Conservation (phyloP, 2,888 invertebrate genomes). For the Pilophorus perplexus region DNA sequence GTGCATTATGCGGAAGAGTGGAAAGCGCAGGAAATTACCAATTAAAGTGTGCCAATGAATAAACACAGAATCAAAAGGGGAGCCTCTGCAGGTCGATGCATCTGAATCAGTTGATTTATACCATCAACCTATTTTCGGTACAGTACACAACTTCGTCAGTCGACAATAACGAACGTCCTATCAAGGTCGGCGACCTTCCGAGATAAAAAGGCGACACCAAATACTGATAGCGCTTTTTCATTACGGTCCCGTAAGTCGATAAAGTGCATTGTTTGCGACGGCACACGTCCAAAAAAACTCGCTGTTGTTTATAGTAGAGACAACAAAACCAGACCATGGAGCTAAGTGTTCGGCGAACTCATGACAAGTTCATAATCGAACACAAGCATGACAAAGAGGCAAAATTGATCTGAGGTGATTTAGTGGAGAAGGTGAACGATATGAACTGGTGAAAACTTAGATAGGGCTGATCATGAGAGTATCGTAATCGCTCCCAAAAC, state of each 20-base stretch:
- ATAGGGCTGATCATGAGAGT: too few species aligned
- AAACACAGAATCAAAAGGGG: neutral
- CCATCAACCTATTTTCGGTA: neutral
- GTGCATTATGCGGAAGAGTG: too few species aligned
- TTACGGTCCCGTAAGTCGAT: too few species aligned
- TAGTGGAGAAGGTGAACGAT: too few species aligned
- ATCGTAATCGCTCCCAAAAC: too few species aligned
- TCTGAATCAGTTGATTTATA: neutral
- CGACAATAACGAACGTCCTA: neutral
- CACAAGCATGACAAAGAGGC: too few species aligned
- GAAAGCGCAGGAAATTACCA: conserved; percentile 9
- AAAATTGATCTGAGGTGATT: too few species aligned
- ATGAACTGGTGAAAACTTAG: too few species aligned
- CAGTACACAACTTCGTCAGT: neutral
- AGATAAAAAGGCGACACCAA: conserved; percentile 7
- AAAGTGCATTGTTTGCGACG: too few species aligned
- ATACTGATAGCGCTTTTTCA: neutral
- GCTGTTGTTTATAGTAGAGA: neutral
- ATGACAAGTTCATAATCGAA: too few species aligned
- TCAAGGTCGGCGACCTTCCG: conserved; percentile 22
- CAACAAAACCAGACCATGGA: neutral
- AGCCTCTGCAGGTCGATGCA: neutral
- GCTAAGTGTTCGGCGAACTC: too few species aligned
- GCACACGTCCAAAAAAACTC: too few species aligned
- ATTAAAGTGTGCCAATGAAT: conserved; percentile 18